Evolutionary conservation across 2,888 invertebrate genomes (phyloP).

Genomic region (Diaphora mendica): DNA sequence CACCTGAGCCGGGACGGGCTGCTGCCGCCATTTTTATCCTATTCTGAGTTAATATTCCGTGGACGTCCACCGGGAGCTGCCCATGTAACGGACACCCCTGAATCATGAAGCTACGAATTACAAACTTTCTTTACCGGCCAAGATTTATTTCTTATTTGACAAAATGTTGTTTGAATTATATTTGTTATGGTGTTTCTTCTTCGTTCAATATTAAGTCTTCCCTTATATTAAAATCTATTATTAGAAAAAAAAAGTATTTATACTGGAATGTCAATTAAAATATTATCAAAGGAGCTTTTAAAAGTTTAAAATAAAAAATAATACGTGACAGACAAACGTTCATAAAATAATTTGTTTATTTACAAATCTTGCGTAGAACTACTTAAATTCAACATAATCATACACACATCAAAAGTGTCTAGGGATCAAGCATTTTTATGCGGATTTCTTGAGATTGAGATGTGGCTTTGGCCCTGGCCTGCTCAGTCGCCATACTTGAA

Average conservation of each 20-base stretch:
- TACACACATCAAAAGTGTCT: too few relatives aligned
- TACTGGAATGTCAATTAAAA: background rate
- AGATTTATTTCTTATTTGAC: constrained; percentile 51
- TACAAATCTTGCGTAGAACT: too few relatives aligned
- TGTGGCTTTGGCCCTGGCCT: too few relatives aligned
- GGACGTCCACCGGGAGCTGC: constrained; percentile 73
- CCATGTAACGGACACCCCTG: constrained; percentile 74
- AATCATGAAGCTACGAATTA: constrained; percentile 69
- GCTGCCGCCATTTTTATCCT: constrained; percentile 79
- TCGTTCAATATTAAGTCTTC: constrained; percentile 27
- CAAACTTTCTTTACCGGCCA: constrained; percentile 55
- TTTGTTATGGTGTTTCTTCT: constrained; percentile 47
- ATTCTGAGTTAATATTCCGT: constrained; percentile 81
- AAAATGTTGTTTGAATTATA: constrained; percentile 48
- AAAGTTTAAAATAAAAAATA: background rate
- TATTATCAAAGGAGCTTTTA: background rate
- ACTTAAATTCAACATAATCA: too few relatives aligned
- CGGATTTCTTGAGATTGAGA: too few relatives aligned
- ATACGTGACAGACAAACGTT: too few relatives aligned
- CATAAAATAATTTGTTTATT: too few relatives aligned
- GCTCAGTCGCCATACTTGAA: too few relatives aligned
- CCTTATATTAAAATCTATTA: background rate
- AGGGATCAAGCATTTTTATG: too few relatives aligned
- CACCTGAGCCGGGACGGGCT: constrained; percentile 75
- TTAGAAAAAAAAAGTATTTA: background rate